Evolutionary conservation across 2,888 invertebrate species (phyloP).

Genomic region (Stictocephala bisonia): DNA sequence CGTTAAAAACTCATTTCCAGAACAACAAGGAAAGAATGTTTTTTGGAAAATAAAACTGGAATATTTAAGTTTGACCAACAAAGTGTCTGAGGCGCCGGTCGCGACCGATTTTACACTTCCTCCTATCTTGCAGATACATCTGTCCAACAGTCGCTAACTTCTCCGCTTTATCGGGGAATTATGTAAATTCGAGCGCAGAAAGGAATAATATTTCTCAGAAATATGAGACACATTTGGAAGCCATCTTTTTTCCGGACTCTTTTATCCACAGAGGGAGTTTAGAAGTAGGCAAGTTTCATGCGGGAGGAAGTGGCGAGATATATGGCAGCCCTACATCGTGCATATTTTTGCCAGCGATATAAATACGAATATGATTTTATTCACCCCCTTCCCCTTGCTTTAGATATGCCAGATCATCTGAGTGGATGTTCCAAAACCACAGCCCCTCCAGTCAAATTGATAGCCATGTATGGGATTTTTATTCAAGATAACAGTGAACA

Average conservation of each 20-base stretch:
- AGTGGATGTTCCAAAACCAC: slow-evolving; percentile 24
- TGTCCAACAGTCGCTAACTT: slow-evolving; percentile 56
- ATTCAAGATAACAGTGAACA: slow-evolving; percentile 8
- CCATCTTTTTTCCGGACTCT: slow-evolving; percentile 50
- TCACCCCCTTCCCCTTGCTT: neutral
- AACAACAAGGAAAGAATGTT: no score
- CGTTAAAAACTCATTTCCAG: no score
- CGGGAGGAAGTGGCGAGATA: slow-evolving; percentile 18
- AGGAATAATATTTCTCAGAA: slow-evolving; percentile 50
- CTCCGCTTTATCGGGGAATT: slow-evolving; percentile 56
- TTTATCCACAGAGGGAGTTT: slow-evolving; percentile 32
- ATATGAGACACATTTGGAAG: slow-evolving; percentile 50
- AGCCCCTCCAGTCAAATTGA: slow-evolving; percentile 26
- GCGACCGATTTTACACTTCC: no score
- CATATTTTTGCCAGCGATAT: slow-evolving; percentile 22
- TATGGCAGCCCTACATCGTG: neutral
- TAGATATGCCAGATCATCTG: slow-evolving; percentile 30
- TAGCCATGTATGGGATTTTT: slow-evolving; percentile 35
- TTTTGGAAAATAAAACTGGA: no score
- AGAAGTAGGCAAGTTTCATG: slow-evolving; percentile 19
- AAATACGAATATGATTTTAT: slow-evolving; percentile 23
- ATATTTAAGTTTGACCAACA: no score
- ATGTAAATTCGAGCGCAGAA: slow-evolving; percentile 54
- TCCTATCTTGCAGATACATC: slow-evolving; percentile 54
- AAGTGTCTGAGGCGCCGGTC: no score